These are phyloP conservation scores for Enteromius afrohamiltoni DNA, from an alignment of 2,797 vertebrate species.

Conservation along the genomic window DNA sequence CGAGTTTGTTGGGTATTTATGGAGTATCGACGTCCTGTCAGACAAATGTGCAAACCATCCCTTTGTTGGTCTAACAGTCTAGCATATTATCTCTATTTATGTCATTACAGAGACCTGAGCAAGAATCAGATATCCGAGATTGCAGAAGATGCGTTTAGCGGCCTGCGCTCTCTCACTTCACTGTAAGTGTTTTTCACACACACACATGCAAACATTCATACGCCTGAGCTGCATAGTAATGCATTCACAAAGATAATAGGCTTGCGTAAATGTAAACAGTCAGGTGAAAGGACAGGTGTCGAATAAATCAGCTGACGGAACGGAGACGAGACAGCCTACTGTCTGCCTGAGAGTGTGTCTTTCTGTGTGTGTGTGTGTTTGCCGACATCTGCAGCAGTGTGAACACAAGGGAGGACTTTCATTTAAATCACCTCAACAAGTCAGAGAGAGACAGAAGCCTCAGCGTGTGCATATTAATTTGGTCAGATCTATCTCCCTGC, in stretches of 20 bases:
- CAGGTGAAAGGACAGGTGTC: slow-evolving; percentile 35
- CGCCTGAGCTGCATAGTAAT: slow-evolving; percentile 26
- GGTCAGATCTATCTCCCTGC: slow-evolving; percentile 24
- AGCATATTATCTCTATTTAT: slow-evolving; percentile 27
- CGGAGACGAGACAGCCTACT: slow-evolving; percentile 42
- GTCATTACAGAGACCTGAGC: slow-evolving; percentile 91
- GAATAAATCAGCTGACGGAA: slow-evolving; percentile 36
- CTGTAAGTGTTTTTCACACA: slow-evolving; percentile 83
- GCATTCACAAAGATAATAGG: slow-evolving; percentile 30
- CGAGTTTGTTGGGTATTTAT: slow-evolving; percentile 10
- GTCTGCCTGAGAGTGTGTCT: slow-evolving; percentile 26
- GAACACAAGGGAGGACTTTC: slow-evolving; percentile 47
- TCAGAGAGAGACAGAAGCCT: slow-evolving; percentile 47
- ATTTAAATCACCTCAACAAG: slow-evolving; percentile 57
- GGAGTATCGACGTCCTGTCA: slow-evolving; percentile 2
- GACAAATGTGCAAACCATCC: slow-evolving; percentile 14
- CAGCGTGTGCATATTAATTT: slow-evolving; percentile 56
- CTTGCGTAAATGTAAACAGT: slow-evolving; percentile 17
- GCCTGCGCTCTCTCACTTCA: slow-evolving; percentile 94
- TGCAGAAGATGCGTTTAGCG: slow-evolving; percentile 92
- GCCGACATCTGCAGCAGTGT: slow-evolving; percentile 49
- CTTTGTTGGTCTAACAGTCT: slow-evolving; percentile 4
- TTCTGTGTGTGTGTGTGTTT: background rate
- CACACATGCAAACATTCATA: slow-evolving; percentile 38
- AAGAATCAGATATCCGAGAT: slow-evolving; percentile 99